These are phyloP conservation scores for Lycophotia porphyrea DNA, from an alignment of 2,888 invertebrate genomes.

Conservation along the genomic window DNA sequence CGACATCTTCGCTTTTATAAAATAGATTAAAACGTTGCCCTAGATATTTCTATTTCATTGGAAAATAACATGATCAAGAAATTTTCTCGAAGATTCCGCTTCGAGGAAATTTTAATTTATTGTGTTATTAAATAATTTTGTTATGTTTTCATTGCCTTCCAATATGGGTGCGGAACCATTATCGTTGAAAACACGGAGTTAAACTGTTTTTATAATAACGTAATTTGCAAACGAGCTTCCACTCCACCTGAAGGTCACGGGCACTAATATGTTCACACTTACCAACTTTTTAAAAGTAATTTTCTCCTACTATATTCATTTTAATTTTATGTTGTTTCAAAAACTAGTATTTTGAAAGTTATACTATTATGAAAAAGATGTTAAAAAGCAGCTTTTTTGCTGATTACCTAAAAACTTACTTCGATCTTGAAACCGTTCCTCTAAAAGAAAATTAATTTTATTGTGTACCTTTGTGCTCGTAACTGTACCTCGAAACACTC, in stretches of 20 bases:
- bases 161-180: not conserved
- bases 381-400: not conserved
- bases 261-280: not conserved
- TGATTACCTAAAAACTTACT: not conserved
- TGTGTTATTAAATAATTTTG: conserved; percentile 4
- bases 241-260: not conserved
- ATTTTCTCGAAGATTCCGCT: not conserved
- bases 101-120: not conserved
- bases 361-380: not conserved
- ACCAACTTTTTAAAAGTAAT: not conserved
- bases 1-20: not conserved
- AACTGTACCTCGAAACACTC: not conserved
- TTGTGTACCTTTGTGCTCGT: not conserved
- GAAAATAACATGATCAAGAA: conserved; percentile 19
- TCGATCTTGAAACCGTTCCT: not conserved
- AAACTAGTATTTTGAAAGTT: not conserved
- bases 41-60: not conserved
- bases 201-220: not conserved
- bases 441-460: not conserved
- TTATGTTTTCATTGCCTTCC: conserved; percentile 10
- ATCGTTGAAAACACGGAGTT: not conserved
- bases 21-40: not conserved
- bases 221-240: conserved; percentile 11
- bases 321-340: not conserved
- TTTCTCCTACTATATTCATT: not conserved